phyloP scores from a whole-genome alignment of 2,888 invertebrate species.

The Chloroclysta siterata region DNA sequence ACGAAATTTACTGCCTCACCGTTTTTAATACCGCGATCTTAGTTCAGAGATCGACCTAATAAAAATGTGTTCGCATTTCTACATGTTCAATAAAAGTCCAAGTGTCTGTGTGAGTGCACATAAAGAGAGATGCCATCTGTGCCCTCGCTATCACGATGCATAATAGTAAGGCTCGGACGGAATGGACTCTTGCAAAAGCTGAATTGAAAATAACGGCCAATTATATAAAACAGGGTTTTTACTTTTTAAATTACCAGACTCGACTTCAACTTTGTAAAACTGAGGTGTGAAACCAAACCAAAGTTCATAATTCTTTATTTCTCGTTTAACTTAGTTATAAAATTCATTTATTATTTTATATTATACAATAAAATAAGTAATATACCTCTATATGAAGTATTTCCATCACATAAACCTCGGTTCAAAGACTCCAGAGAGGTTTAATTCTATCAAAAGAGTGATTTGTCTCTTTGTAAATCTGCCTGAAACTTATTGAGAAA shows the following conservation, averaged over 20 bases:
- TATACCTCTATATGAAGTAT: no score
- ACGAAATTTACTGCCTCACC: conserved; percentile 24
- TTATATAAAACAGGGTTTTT: conserved; percentile 1
- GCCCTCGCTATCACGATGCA: conserved; percentile 40
- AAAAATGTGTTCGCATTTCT: conserved; percentile 45
- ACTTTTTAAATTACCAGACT: neutral
- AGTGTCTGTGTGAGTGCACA: conserved; percentile 57
- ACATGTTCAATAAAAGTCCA: conserved; percentile 55
- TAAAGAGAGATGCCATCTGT: conserved; percentile 59
- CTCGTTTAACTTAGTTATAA: no score
- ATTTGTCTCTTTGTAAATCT: neutral
- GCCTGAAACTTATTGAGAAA: conserved; percentile 4
- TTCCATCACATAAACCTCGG: no score
- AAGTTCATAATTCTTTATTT: no score
- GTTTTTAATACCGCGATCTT: conserved; percentile 27
- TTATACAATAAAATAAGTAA: no score
- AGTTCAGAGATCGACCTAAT: conserved; percentile 39
- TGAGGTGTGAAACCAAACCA: neutral
- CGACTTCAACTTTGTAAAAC: neutral
- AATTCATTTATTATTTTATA: no score
- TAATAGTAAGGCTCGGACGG: conserved; percentile 21
- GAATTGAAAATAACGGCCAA: conserved; percentile 25
- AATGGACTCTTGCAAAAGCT: conserved; percentile 16
- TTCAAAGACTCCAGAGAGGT: neutral
- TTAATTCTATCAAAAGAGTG: neutral